Evolutionary conservation across 2,797 vertebrate species (phyloP).

Genomic region (Neomorphus geoffroyi): DNA sequence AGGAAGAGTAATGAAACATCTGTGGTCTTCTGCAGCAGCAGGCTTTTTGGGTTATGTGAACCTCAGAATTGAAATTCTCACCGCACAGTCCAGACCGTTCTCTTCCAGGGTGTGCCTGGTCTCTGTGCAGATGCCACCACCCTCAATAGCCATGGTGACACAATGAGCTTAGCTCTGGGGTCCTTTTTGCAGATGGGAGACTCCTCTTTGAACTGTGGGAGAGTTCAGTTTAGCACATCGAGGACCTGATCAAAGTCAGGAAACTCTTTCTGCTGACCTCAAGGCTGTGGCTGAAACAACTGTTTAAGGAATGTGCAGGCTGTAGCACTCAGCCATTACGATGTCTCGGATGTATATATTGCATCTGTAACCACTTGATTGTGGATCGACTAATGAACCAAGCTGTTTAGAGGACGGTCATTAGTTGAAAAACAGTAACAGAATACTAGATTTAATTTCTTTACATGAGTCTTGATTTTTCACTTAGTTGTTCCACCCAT

Average conservation of each 20-base stretch:
- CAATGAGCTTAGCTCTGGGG: not conserved
- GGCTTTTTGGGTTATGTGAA: not conserved
- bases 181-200: not conserved
- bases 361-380: not conserved
- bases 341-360: not conserved
- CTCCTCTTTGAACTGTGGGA: not conserved
- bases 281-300: not conserved
- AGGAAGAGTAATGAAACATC: not conserved
- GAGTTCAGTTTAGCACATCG: not conserved
- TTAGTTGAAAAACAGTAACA: not conserved
- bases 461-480: conserved; percentile 37
- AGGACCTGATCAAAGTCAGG: not conserved
- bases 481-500: conserved; percentile 32
- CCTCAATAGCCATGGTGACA: not conserved
- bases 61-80: not conserved
- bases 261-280: not conserved
- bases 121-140: not conserved
- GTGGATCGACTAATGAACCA: not conserved
- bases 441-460: not conserved
- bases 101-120: not conserved
- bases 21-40: not conserved
- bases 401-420: not conserved
- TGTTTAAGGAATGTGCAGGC: not conserved
- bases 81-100: fast-evolving
- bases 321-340: not conserved